Evolutionary conservation across 2,888 invertebrate species (phyloP).

Genomic region (Syrphus vitripennis): DNA sequence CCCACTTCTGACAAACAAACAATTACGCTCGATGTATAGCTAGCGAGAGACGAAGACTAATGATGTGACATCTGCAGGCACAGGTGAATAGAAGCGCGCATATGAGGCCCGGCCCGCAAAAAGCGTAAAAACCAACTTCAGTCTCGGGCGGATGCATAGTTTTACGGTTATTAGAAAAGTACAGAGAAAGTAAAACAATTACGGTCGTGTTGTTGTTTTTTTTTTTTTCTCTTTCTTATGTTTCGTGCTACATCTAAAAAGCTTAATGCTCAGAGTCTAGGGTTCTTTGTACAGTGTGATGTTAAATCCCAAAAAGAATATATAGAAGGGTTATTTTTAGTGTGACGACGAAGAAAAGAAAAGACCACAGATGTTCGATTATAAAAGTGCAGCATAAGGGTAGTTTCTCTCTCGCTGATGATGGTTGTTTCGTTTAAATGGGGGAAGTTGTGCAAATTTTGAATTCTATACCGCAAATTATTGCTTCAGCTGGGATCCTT

Average conservation of each 20-base stretch:
- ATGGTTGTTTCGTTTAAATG: slow-evolving; percentile 20
- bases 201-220: slow-evolving; percentile 11
- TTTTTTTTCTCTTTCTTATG: background rate
- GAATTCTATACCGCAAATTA: slow-evolving; percentile 63
- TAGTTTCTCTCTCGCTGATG: slow-evolving; percentile 37
- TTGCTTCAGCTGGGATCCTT: slow-evolving; percentile 22
- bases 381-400: slow-evolving; percentile 63
- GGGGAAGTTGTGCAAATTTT: slow-evolving; percentile 53
- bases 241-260: background rate
- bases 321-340: slow-evolving; percentile 36
- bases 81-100: slow-evolving; percentile 68
- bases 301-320: background rate
- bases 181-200: slow-evolving; percentile 68
- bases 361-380: slow-evolving; percentile 51
- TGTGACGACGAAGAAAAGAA: background rate
- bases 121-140: slow-evolving; percentile 64
- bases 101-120: slow-evolving; percentile 64
- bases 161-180: slow-evolving; percentile 70
- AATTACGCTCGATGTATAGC: background rate
- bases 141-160: slow-evolving; percentile 58
- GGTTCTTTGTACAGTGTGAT: background rate
- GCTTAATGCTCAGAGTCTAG: background rate
- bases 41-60: slow-evolving; percentile 73
- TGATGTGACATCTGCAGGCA: slow-evolving; percentile 74
- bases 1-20: slow-evolving; percentile 18